Percentiles rank a stretch among this genome's conserved stretches.
phyloP scores from a whole-genome alignment of 1,140 invertebrate species.

The Dreissena polymorpha region DNA sequence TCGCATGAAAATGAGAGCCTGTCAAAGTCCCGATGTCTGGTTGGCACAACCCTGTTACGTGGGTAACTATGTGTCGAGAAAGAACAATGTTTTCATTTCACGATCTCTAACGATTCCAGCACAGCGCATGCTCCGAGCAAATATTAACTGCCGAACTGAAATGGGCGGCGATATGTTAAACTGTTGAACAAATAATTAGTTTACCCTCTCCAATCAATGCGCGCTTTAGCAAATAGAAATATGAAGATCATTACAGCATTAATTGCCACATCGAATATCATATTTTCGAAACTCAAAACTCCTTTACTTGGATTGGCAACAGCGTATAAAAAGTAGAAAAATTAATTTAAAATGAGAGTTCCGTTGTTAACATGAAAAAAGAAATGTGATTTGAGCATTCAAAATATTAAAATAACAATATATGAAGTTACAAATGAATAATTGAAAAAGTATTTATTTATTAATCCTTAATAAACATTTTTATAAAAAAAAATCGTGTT shows the following conservation, averaged over 20 bases:
- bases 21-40: background rate
- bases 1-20: background rate
- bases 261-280: background rate
- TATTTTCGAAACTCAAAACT: background rate
- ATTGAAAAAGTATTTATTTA: no score
- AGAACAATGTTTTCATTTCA: slow-evolving; percentile 26
- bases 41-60: background rate
- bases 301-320: background rate
- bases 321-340: background rate
- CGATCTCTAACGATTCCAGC: slow-evolving; percentile 1
- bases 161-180: slow-evolving; percentile 13
- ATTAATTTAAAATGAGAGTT: background rate
- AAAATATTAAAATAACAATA: background rate
- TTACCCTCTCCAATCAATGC: slow-evolving; percentile 27
- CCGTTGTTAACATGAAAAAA: background rate
- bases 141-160: slow-evolving; percentile 1
- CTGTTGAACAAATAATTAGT: slow-evolving; percentile 36
- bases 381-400: background rate
- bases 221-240: background rate
- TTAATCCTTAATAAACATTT: no score
- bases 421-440: background rate
- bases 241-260: slow-evolving; percentile 1
- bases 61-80: background rate
- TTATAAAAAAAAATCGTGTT: no score
- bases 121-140: slow-evolving; percentile 10